Evolutionary conservation across 1,140 invertebrate species (phyloP), one percentile per base, ranked within the genome.

Genomic region (Drosophila aff.): DNA sequence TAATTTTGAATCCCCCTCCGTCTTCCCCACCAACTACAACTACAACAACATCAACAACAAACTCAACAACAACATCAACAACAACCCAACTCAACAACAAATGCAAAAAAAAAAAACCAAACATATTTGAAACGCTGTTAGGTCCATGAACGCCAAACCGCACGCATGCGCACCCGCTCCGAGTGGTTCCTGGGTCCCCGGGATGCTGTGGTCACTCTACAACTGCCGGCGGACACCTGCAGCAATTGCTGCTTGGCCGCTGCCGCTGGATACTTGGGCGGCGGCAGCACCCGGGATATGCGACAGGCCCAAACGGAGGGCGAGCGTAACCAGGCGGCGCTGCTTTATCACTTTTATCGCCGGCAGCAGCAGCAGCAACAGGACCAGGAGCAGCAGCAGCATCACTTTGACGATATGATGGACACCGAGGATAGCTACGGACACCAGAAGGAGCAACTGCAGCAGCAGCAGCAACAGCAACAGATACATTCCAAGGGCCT

Each of bases 81-180:
- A 58, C 57, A 76, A 79, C 8, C 33, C 33, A 33, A 33, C 31
- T 55, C 41, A 69, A 62, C 57, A 63, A 69, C 62, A 76, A 79
- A 67, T 40, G 65, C 60, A 23, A 13, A 16, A 68, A 28, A 63
- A 23, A 10, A 16, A 68, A 23, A 23, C 3, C 23, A 23, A 68
- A 63, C 31, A 59, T 49, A 41, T 64, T 38, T 52, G 58, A 77
- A 72, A 76, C 50, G 47, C 50, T 62, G 81, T 81, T 85, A 97
- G 96, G 98, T 98, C 68, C 97, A 98, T 94, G 97, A 98, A 94
- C 95, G 97, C 92, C 98, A 99, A 95, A 96, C 97, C 62, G 97
- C 96, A 92, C 95, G 98, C 79, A 98, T 99, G 97, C 95, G 97
- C 93, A 98, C 97, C 49, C 95, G 98, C 81, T 98, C 97, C 49